Conservation (phyloP, 2,113 vertebrate genomes). For the Gnathonemus echidnorhynchus region DNA sequence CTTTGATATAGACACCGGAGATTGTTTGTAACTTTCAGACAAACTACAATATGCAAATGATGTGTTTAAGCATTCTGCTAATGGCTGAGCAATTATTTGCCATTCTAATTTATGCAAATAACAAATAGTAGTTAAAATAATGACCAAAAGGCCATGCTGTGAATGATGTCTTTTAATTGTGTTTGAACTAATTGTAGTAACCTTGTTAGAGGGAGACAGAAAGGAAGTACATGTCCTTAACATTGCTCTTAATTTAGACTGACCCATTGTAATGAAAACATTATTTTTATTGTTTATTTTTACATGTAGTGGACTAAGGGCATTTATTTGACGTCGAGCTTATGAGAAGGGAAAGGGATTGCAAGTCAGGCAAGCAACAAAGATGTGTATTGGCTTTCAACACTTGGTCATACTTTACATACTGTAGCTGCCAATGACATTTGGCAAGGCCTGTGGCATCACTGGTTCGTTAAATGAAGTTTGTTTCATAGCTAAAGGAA, state of each 20-base stretch:
- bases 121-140: constrained; percentile 1
- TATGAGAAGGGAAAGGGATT: not conserved
- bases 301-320: not conserved
- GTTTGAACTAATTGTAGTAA: not conserved
- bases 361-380: not conserved
- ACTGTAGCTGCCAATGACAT: not conserved
- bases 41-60: not conserved
- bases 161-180: not conserved
- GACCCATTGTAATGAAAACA: not conserved
- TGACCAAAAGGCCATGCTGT: not conserved
- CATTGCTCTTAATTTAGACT: not conserved
- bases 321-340: not conserved
- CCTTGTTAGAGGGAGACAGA: not conserved
- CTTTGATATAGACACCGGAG: not conserved
- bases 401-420: not conserved
- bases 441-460: not conserved
- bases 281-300: not conserved
- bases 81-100: not conserved
- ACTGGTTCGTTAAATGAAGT: not conserved
- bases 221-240: not conserved
- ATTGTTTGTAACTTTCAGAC: not conserved
- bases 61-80: not conserved
- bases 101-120: not conserved
- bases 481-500: not conserved
- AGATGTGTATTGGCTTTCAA: not conserved